A percentile compares a stretch with the other conserved stretches of the same genome.
These are phyloP conservation scores for zebrafish (Danio rerio) DNA, from an alignment of 2,113 vertebrate species.

Conservation along the genomic window GRCz12tu NC_133181.1:35685001-35685500, in stretches of 20 bases:
- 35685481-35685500: too few species aligned
- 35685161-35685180: constrained; percentile 50
- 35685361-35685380: not conserved
- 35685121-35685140: constrained; percentile 48
- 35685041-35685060: constrained; percentile 52
- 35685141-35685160: constrained; percentile 51
- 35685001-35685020: constrained; percentile 45
- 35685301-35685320: not conserved
- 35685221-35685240: constrained; percentile 54
- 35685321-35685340: not conserved
- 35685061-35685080: constrained; percentile 36
- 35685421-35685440: too few species aligned
- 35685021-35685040: constrained; percentile 56
- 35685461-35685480: too few species aligned
- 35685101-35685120: constrained; percentile 44
- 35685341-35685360: not conserved
- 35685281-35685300: constrained; percentile 12
- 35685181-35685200: constrained; percentile 57
- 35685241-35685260: constrained; percentile 41
- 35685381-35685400: not conserved
- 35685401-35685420: not conserved
- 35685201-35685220: constrained; percentile 42
- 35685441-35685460: too few species aligned
- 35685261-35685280: constrained; percentile 34
- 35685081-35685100: constrained; percentile 64